Conservation (phyloP, 2,797 vertebrate species). For the Apogon hyalosoma region DNA sequence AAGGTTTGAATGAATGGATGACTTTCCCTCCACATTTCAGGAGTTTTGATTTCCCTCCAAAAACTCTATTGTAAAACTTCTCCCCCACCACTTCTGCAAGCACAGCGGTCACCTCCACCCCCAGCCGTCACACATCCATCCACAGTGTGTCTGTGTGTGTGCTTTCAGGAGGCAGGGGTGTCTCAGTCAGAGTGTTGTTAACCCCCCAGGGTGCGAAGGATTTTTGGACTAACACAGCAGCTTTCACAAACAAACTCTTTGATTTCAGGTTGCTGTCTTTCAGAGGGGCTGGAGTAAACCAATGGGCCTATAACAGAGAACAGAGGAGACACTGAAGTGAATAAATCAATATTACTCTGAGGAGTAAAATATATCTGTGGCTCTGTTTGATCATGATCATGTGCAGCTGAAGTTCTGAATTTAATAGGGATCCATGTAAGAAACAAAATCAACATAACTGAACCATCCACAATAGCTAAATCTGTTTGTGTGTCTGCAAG, state of each 20-base stretch:
- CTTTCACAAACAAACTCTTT: constrained; percentile 57
- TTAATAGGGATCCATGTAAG: neutral
- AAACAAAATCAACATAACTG: neutral
- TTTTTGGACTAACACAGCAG: constrained; percentile 57
- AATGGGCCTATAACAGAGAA: too few species aligned
- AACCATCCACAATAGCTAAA: constrained; percentile 6
- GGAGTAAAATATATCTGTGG: too few species aligned
- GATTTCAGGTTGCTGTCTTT: constrained; percentile 39
- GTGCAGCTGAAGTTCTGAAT: too few species aligned
- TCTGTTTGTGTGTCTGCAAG: constrained; percentile 23
- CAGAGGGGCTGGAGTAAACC: too few species aligned
- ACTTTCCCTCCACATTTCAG: constrained; percentile 34
- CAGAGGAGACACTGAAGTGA: too few species aligned
- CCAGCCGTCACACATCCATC: constrained; percentile 74
- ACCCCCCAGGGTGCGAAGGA: constrained; percentile 64
- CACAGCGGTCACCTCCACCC: constrained; percentile 60
- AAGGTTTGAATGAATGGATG: neutral
- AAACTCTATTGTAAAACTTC: constrained; percentile 71
- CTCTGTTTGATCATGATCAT: too few species aligned
- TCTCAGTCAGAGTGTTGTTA: constrained; percentile 58
- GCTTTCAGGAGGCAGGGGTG: constrained; percentile 49
- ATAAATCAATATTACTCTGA: too few species aligned
- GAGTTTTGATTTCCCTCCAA: constrained; percentile 82
- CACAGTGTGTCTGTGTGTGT: constrained; percentile 24
- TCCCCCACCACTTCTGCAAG: constrained; percentile 54